Evolutionary conservation across 2,888 invertebrate genomes (phyloP), one percentile per base, ranked within the genome.

Genomic region (Eilema depressum): DNA sequence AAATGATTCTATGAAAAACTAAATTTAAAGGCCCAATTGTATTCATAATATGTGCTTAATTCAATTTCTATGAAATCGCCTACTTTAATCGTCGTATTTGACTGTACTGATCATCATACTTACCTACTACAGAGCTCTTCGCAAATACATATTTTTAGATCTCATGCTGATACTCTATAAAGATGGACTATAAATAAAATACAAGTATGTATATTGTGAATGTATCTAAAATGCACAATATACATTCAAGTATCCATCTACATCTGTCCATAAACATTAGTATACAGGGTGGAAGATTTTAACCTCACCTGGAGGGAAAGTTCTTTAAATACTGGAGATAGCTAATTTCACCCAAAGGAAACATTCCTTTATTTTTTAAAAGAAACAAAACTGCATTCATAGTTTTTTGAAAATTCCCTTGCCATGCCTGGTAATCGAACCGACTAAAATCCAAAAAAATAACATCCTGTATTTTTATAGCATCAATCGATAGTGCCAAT

Each of bases 181-280:
- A n/a, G n/a, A 53, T 53, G 53, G 20, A 47, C 47, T n/a, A n/a
- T n/a, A n/a, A 53, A 53, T 53, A 10, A 10, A 53, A 53, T 53
- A 53, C 1, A 53, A 53, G n/a, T 10, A 11, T 30, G 7, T 30
- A 41, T 53, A 53, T 53, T 10, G n/a, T n/a, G 2, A 10, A 53
- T 10, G n/a, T 53, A 53, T n/a, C n/a, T 37, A 37, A 2, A 53
- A 53, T 53, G n/a, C n/a, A 53, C 47, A 47, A 41, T 41, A 41
- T 41, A 41, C 17, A 3, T 41, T 41, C 41, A 17, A 41, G 7
- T 47, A 47, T 47, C 20, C 20, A 20, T 47, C 47, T 47, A 47
- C 53, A n/a, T 53, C 53, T 53, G 53, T n/a, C 53, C 53, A n/a
- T n/a, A n/a, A n/a, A 53, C 53, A 53, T 53, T 53, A 53, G 8